Evolutionary conservation across 2,797 vertebrate genomes (phyloP), one percentile per base, ranked within the genome.

Genomic region (Pyrocephalus nanus): DNA sequence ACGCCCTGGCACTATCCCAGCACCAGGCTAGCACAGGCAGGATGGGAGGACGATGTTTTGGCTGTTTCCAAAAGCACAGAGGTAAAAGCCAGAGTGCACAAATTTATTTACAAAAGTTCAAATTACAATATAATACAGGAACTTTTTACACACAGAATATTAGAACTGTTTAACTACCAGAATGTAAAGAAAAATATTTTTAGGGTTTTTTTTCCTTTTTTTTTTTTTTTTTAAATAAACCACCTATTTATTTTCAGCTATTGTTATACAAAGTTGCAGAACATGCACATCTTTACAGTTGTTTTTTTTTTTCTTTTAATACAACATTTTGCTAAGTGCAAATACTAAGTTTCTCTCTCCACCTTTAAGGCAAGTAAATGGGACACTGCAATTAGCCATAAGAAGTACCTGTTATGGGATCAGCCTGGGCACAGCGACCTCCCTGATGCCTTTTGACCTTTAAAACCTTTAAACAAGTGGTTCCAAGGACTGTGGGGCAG

Each of bases 311-410:
- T 75, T 71, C 74, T 95, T 89, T 93, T 93, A 96, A 97, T 88
- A 94, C 45, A 95, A 95, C 2, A 6, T 88, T 97, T 96, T 96
- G 96, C 97, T 97, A 97, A 97, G 98, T 98, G 98, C 98, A 98
- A 97, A 98, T 97, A 97, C 97, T 96, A 97, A 95, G 90, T 92
- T 97, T 95, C 90, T 97, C 95, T 97, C 97, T 97, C 97, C 98
- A 98, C 96, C 98, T 97, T 98, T 98, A 98, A 98, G 98, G 98
- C 98, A 98, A 98, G 96, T 98, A 97, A 95, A 95, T 1, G 79
- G 92, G 87, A 95, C 88, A 81, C 94, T 84, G 75, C 62, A 80
- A 91, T 66, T 36, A 79, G 91, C 87, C 62, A 8, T 32, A 61
- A 40, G 51, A 88, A 95, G 94, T 93, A 96, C 93, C 95, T 96